phyloP scores from a whole-genome alignment of 2,888 invertebrate species.

The Megastigmus dorsalis region DNA sequence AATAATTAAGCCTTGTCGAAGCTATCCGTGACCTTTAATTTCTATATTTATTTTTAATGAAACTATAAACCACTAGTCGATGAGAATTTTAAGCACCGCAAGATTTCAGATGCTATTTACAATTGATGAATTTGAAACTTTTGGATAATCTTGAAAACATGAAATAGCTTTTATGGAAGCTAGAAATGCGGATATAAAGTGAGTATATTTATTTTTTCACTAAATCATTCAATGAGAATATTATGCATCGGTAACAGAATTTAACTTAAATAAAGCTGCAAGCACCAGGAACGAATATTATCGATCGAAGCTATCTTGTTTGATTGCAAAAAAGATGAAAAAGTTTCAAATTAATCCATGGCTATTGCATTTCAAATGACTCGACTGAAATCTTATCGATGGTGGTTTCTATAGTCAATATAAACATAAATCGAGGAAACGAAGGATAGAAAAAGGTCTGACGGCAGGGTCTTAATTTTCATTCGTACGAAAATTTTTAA shows the following conservation, averaged over 20 bases:
- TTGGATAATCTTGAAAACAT: neutral
- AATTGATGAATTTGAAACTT: conserved; percentile 6
- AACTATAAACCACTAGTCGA: neutral
- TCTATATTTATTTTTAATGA: neutral
- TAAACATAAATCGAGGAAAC: neutral
- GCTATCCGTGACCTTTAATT: neutral
- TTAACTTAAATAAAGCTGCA: no score
- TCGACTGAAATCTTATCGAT: neutral
- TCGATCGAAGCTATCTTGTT: no score
- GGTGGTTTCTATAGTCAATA: neutral
- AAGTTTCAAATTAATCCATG: conserved; percentile 2
- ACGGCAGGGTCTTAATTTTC: conserved; percentile 17
- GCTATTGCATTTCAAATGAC: neutral
- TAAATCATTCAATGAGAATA: neutral
- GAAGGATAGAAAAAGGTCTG: neutral
- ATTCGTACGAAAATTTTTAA: neutral
- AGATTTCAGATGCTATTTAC: conserved; percentile 6
- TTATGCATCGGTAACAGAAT: no score
- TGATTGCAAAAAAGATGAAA: neutral
- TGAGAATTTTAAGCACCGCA: neutral
- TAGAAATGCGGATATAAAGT: conserved; percentile 14
- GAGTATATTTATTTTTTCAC: conserved; percentile 29
- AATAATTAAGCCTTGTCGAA: conserved; percentile 15
- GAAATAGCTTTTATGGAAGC: neutral
- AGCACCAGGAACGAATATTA: no score